Evolutionary conservation across 2,888 invertebrate species (phyloP), one percentile per base, ranked within the genome.

Genomic region (Agrochola lota): DNA sequence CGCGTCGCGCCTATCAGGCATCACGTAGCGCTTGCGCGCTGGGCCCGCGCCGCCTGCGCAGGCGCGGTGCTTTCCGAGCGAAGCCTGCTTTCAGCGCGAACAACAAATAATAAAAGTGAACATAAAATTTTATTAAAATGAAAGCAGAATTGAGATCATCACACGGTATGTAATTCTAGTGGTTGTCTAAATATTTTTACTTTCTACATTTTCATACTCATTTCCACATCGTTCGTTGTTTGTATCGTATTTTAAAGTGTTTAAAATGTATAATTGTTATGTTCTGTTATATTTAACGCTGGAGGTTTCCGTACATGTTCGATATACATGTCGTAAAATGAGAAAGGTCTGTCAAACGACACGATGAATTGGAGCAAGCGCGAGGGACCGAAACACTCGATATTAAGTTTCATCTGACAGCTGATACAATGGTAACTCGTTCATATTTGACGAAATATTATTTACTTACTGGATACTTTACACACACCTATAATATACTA

Each of bases 321-420:
- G 68, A 84, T 88, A 89, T 88, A 90, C 80, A 81, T 87, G 85
- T 89, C 84, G 95, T 95, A 96, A 96, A 95, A 94, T 94, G 95
- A 96, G 96, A 96, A 96, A 96, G 95, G 95, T 94, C 92, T 96
- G 96, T 94, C 95, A 95, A 94, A 93, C 92, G 95, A 95, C 94
- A 95, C 94, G 94, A 91, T 91, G 94, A 96, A 95, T 93, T 95
- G 94, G 95, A 95, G 94, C 95, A 92, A 93, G 91, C 92, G 93
- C 95, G 94, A 92, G 93, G 93, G 92, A 96, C 95, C 95, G 96
- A 95, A 95, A 95, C 96, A 95, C 83, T 81, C 87, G 86, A 92
- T 95, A 91, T 96, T 90, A 88, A 86, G 91, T 96, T 96, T 91
- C 95, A 93, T 90, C 93, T 95, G 95, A 94, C 94, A 95, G 93